Conservation (phyloP, 2,113 vertebrate species). For the Gulo gulo region DNA sequence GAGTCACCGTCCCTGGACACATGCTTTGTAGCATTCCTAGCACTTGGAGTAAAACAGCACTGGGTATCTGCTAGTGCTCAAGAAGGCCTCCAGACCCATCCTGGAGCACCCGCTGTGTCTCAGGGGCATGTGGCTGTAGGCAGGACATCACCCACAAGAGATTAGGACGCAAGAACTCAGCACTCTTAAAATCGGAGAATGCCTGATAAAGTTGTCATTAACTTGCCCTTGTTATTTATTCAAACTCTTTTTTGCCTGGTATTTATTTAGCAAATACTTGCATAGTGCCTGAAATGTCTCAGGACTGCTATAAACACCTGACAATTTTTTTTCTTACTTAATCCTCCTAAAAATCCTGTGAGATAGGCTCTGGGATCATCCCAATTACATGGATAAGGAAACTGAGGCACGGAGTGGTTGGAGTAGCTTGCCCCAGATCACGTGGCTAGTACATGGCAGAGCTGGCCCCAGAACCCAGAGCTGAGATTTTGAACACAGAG, state of each 20-base stretch:
- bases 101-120: not conserved
- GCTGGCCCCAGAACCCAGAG: not conserved
- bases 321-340: not conserved
- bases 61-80: not conserved
- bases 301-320: not conserved
- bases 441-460: not conserved
- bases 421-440: too few relatives aligned
- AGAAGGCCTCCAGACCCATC: not conserved
- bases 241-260: not conserved
- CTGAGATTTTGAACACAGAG: not conserved
- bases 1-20: slow-evolving; percentile 47
- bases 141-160: not conserved
- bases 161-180: not conserved
- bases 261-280: not conserved
- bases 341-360: not conserved
- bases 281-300: not conserved
- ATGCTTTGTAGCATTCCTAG: not conserved
- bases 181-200: not conserved
- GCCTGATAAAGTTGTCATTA: not conserved
- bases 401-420: not conserved
- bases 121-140: not conserved
- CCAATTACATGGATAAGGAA: not conserved
- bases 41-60: not conserved
- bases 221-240: not conserved
- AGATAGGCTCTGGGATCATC: not conserved